Evolutionary conservation across 2,888 invertebrate species (phyloP), one percentile per base, ranked within the genome.

Genomic region (Automeris io): DNA sequence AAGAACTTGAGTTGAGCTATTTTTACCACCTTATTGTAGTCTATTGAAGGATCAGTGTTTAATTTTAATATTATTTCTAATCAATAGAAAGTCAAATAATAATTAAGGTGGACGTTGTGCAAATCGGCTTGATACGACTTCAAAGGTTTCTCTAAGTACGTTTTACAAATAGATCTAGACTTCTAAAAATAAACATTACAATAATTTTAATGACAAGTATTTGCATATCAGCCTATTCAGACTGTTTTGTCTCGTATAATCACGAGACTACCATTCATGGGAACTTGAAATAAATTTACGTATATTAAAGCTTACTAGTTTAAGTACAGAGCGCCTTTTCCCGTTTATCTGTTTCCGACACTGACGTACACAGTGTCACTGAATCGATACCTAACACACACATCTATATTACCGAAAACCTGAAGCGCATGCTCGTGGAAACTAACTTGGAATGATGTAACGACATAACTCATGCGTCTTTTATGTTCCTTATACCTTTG

Each of bases 361-460:
- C 77, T 78, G 78, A 81, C 81, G 74, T 83, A 79, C 75, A 81
- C 76, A 75, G 58, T 52, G 49, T 63, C 56, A 61, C 52, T 56
- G 51, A 81, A 85, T 85, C 85, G 72, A 86, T 86, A 85, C 60
- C 61, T 61, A 54, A 78, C 82, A 50, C 85, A 81, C 85, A 83
- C 82, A 74, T 46, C 55, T 63, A 65, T 46, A 51, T 45, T 37
- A 39, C 42, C 42, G 41, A 41, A 43, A 43, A 37, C 45, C 39
- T 33, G 61, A 24, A 51, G 78, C 85, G 85, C 85, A 83, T 83
- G 85, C 70, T 46, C 68, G 39, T 21, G 46, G 51, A 46, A 70
- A 42, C 54, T 59, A 71, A 78, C 78, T 71, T 73, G 75, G 46
- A 63, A 73, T 66, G 49, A 60, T 59, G 49, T 54, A 55, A 57